These are phyloP conservation scores for Platalea minor DNA, from an alignment of 2,797 vertebrate species.

Conservation along the genomic window DNA sequence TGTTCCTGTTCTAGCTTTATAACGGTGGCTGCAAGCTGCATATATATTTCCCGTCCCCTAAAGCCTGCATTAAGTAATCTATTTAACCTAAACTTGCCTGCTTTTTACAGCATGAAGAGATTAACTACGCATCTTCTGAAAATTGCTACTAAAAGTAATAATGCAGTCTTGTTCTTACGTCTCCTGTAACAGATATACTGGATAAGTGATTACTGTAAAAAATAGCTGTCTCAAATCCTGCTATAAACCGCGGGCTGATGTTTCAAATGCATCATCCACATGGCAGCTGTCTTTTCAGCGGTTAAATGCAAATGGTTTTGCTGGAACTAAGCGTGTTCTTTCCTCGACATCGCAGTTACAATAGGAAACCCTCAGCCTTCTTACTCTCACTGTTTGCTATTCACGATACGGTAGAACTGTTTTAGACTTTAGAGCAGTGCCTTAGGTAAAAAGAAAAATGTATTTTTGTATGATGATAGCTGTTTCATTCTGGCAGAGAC, in stretches of 20 bases:
- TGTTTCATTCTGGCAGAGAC: slow-evolving; percentile 84
- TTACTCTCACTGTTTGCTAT: slow-evolving; percentile 1
- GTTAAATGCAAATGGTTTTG: background rate
- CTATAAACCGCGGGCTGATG: background rate
- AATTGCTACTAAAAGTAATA: background rate
- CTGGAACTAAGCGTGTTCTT: background rate
- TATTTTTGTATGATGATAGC: slow-evolving; percentile 81
- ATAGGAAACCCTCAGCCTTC: slow-evolving; percentile 4
- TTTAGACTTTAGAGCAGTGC: slow-evolving; percentile 84
- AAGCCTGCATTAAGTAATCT: background rate
- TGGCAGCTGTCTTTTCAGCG: background rate
- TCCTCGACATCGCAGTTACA: background rate
- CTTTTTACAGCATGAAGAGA: slow-evolving; percentile 39
- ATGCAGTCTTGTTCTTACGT: background rate
- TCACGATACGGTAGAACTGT: slow-evolving; percentile 59
- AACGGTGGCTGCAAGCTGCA: slow-evolving; percentile 4
- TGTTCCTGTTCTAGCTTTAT: slow-evolving; percentile 20
- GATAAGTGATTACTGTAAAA: background rate
- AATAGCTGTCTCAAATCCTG: background rate
- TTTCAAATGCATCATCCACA: background rate
- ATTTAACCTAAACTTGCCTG: slow-evolving; percentile 15
- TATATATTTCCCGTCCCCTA: background rate
- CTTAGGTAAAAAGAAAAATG: slow-evolving; percentile 80
- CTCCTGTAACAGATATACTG: background rate
- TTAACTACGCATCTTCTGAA: slow-evolving; percentile 9